These are phyloP conservation scores for Anoura caudifer DNA, from an alignment of 2,113 vertebrate species.

Conservation along the genomic window DNA sequence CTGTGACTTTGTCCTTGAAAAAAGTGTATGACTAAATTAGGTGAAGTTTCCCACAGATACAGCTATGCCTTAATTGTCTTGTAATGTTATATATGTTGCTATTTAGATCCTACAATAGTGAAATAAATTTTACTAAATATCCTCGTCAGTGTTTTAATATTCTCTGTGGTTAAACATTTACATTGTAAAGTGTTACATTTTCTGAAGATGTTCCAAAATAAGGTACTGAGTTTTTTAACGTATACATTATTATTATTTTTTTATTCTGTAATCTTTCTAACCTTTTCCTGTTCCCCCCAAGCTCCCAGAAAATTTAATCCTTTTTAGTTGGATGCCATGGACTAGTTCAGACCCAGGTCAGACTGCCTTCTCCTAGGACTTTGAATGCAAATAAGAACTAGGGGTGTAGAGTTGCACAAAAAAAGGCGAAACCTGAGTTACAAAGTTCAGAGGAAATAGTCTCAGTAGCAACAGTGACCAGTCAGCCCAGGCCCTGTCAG, in stretches of 20 bases:
- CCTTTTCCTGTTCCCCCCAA: background rate
- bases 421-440: background rate
- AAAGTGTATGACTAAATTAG: background rate
- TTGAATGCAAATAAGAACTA: background rate
- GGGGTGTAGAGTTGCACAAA: background rate
- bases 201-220: constrained; percentile 9
- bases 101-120: background rate
- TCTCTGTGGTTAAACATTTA: constrained; percentile 17
- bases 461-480: background rate
- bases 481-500: background rate
- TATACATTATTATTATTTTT: background rate
- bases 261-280: background rate
- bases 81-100: background rate
- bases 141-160: background rate
- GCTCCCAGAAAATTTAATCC: background rate
- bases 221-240: background rate
- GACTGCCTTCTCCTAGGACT: background rate
- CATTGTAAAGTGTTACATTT: background rate
- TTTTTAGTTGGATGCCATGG: background rate
- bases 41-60: background rate
- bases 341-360: background rate
- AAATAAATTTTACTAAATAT: constrained; percentile 25
- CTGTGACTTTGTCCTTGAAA: constrained; percentile 28
- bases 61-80: background rate
- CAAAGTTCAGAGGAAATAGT: background rate